A percentile compares a stretch with the other conserved stretches of the same genome.
These are phyloP conservation scores for Chaetops frenatus DNA, from an alignment of 2,113 vertebrate species.

Conservation along the genomic window DNA sequence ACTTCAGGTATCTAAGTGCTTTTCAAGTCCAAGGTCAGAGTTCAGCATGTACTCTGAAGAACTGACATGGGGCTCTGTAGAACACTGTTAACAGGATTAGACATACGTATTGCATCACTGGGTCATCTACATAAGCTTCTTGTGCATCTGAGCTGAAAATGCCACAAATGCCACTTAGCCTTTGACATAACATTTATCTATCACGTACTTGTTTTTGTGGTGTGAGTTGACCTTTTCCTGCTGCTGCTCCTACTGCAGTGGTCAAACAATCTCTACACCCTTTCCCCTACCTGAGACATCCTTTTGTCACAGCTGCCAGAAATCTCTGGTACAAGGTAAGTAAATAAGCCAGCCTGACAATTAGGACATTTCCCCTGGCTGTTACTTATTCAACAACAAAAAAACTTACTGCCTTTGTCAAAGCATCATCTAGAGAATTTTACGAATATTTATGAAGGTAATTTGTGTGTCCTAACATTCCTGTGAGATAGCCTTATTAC, in stretches of 20 bases:
- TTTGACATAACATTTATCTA: background rate
- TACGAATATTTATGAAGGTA: background rate
- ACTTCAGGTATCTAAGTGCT: background rate
- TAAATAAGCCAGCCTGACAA: slow-evolving; percentile 5
- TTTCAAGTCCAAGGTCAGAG: background rate
- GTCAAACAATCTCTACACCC: background rate
- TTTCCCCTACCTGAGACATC: background rate
- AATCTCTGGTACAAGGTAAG: background rate
- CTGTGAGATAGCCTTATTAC: background rate
- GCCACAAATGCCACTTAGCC: background rate
- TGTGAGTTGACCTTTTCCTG: background rate
- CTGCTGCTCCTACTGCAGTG: background rate
- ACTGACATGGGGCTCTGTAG: background rate
- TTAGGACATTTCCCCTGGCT: slow-evolving; percentile 2
- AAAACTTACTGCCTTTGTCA: background rate
- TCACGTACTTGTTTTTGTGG: background rate
- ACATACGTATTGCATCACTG: background rate
- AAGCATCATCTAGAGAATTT: background rate
- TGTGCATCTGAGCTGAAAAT: background rate
- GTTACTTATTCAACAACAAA: background rate
- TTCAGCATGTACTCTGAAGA: background rate
- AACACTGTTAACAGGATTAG: background rate
- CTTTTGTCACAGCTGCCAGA: background rate
- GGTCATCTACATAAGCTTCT: background rate
- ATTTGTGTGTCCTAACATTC: background rate